These are phyloP conservation scores for Myotis lucifugus DNA, from an alignment of 2,113 vertebrate genomes.

Conservation along the genomic window DNA sequence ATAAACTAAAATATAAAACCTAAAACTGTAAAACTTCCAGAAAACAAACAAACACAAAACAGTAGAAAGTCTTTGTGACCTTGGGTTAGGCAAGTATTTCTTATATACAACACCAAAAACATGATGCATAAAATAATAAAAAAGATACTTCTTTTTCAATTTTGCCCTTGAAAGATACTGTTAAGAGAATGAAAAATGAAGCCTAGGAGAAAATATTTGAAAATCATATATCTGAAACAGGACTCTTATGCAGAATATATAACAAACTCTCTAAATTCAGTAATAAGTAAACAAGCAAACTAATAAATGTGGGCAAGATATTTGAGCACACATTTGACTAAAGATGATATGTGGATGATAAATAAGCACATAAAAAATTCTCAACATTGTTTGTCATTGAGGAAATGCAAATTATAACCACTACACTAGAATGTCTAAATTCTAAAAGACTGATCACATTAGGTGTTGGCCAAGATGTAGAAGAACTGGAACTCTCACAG, in stretches of 20 bases:
- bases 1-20: background rate
- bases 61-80: background rate
- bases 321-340: background rate
- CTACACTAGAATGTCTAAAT: no score
- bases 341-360: background rate
- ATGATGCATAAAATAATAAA: background rate
- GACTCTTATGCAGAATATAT: background rate
- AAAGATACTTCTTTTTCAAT: background rate
- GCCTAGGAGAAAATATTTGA: background rate
- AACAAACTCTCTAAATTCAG: background rate
- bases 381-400: background rate
- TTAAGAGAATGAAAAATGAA: slow-evolving; percentile 21
- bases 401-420: background rate
- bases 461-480: background rate
- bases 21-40: background rate
- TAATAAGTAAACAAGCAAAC: background rate
- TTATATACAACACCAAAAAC: background rate
- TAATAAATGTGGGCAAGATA: background rate
- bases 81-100: slow-evolving; percentile 15
- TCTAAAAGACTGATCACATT: background rate
- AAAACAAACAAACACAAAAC: background rate
- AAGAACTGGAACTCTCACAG: background rate
- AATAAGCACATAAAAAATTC: background rate
- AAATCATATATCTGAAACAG: background rate
- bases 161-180: background rate